Evolutionary conservation across 2,797 vertebrate species (phyloP), one percentile per base, ranked within the genome.

Genomic region (Karalla daura): DNA sequence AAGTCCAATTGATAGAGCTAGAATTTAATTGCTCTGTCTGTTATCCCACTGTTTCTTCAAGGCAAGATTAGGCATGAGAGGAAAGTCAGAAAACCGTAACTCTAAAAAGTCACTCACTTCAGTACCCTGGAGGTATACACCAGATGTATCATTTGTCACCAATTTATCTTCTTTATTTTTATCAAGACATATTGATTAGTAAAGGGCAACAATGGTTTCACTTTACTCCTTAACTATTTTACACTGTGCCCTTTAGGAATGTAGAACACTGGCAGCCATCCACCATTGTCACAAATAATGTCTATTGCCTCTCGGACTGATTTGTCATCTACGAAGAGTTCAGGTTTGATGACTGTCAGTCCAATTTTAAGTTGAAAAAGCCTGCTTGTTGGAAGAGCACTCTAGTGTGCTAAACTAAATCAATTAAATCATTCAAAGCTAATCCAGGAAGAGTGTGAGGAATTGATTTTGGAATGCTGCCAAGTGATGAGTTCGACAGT

Each of bases 351-450:
- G 78, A 63, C 83, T 87, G 81, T 85, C 86, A 85, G 69, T 89
- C 78, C 72, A 62, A 77, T 81, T 89, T 87, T 72, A 70, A 80
- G 86, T 84, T 78, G 55, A 73, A 79, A 83, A 85, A 80, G 80
- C 83, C 76, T 86, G 86, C 84, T 86, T 89, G 86, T 89, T 87
- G 85, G 86, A 89, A 87, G 86, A 88, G 87, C 86, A 87, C 83
- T 85, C 86, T 81, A 85, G 83, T 88, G 86, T 88, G 86, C 66
- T 76, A 74, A 90, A 91, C 66, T 76, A 74, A 90, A 91, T 90
- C 87, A 89, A 91, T 90, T 85, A 87, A 87, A 76, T 77, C 88
- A 86, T 84, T 87, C 88, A 79, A 83, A 76, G 79, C 76, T 91
- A 90, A 91, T 91, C 89, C 83, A 65, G 73, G 70, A 86, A 68